A percentile compares a stretch with the other conserved stretches of the same genome.
Evolutionary conservation across 2,888 invertebrate species (phyloP).

Genomic region (Tinea semifulvella): DNA sequence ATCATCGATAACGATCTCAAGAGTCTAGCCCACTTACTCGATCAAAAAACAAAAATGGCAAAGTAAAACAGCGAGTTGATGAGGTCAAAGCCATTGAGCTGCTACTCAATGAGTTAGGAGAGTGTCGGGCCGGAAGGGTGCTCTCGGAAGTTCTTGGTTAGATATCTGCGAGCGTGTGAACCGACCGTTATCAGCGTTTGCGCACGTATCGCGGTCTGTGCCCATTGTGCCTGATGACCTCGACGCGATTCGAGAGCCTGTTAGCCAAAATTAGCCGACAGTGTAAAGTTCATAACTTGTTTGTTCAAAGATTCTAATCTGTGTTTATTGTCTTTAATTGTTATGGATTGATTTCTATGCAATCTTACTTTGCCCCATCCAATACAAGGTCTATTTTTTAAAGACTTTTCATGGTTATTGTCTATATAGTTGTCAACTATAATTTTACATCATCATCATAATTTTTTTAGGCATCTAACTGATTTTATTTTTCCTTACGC

Average conservation of each 20-base stretch:
- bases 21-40: background rate
- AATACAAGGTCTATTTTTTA: too few species aligned
- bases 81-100: slow-evolving; percentile 5
- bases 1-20: slow-evolving; percentile 6
- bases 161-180: slow-evolving; percentile 42
- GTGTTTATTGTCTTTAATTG: slow-evolving; percentile 10
- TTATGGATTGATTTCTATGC: slow-evolving; percentile 2
- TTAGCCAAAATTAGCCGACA: slow-evolving; percentile 11
- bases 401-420: too few species aligned
- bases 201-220: slow-evolving; percentile 13
- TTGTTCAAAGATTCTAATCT: slow-evolving; percentile 8
- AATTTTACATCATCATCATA: too few species aligned
- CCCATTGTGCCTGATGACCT: slow-evolving; percentile 25
- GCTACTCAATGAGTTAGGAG: slow-evolving; percentile 8
- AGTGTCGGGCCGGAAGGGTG: slow-evolving; percentile 18
- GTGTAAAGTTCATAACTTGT: slow-evolving; percentile 11
- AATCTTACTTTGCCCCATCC: too few species aligned
- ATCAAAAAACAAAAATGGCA: slow-evolving; percentile 2
- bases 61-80: background rate
- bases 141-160: slow-evolving; percentile 39
- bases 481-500: too few species aligned
- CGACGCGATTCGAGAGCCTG: slow-evolving; percentile 23
- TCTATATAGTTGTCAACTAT: too few species aligned
- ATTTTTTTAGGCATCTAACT: too few species aligned
- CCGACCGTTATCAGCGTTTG: slow-evolving; percentile 26